Percentiles rank a stretch among this genome's conserved stretches.
Conservation (phyloP, 1,140 invertebrate genomes). For the Pogonomyrmex barbatus region DNA sequence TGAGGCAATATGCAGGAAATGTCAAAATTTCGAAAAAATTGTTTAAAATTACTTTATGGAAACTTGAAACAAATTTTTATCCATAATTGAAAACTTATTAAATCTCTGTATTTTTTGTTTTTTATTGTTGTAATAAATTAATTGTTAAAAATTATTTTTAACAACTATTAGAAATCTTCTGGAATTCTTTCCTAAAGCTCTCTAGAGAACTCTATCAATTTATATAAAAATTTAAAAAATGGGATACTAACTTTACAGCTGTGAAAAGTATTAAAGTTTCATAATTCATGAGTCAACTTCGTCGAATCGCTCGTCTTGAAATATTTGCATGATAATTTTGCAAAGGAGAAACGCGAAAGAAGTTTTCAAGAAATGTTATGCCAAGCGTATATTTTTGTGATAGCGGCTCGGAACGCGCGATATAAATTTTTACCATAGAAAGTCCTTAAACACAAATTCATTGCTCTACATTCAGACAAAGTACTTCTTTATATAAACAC, state of each 20-base stretch:
- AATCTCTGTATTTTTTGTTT: neutral
- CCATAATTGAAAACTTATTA: neutral
- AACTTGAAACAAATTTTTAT: neutral
- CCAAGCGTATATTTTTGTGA: constrained; percentile 2
- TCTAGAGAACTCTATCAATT: neutral
- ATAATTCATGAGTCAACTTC: constrained; percentile 41
- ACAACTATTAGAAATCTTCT: neutral
- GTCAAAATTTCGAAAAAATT: neutral
- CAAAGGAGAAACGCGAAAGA: neutral
- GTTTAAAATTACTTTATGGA: neutral
- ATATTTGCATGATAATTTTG: constrained; percentile 43
- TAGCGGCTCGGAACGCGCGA: neutral
- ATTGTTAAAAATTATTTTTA: constrained; percentile 21
- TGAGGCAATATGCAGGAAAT: neutral
- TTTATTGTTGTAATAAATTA: neutral
- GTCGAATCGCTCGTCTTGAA: constrained; percentile 33
- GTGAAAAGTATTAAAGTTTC: constrained; percentile 22
- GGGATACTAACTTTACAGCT: neutral
- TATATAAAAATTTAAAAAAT: constrained; percentile 12
- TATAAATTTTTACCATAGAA: constrained; percentile 18
- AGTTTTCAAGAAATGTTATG: constrained; percentile 26
- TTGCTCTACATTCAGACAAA: constrained; percentile 2
- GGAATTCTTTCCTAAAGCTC: neutral
- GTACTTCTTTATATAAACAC: neutral
- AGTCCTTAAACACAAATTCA: constrained; percentile 19